Conservation (phyloP, 2,888 invertebrate species). For the Diarsia brunnea region DNA sequence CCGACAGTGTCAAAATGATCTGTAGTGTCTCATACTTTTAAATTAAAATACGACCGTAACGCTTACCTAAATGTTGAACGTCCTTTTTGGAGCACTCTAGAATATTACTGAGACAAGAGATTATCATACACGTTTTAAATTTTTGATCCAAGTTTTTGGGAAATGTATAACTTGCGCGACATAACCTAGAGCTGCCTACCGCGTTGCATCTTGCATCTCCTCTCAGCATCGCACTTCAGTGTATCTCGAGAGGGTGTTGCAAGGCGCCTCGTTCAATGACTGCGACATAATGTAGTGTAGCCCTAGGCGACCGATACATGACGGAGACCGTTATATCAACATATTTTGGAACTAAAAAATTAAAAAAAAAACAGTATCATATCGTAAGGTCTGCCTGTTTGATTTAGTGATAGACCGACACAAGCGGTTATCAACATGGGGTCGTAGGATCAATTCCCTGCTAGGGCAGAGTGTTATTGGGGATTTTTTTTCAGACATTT, state of each 20-base stretch:
- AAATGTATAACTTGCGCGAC: not conserved
- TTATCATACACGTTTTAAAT: not conserved
- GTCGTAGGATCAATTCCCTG: not conserved
- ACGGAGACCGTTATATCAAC: not conserved
- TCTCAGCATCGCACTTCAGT: constrained; percentile 28
- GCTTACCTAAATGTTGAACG: constrained; percentile 13
- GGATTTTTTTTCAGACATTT: not conserved
- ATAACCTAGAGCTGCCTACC: not conserved
- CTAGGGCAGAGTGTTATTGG: not conserved
- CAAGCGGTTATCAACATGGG: not conserved
- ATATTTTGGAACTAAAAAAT: not conserved
- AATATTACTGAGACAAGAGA: constrained; percentile 11
- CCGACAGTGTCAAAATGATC: not conserved
- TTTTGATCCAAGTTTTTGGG: constrained; percentile 1
- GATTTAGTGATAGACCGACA: not conserved
- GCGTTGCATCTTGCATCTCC: not conserved
- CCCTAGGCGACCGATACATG: not conserved
- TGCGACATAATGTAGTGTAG: not conserved
- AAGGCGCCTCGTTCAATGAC: constrained; percentile 2
- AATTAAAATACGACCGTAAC: constrained; percentile 11
- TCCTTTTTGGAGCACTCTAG: constrained; percentile 18
- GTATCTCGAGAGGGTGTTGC: constrained; percentile 37
- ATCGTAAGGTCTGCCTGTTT: not conserved
- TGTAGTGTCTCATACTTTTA: constrained; percentile 13
- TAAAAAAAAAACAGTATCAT: not conserved